A percentile compares a stretch with the other conserved stretches of the same genome.
Evolutionary conservation across 2,797 vertebrate species (phyloP).

Genomic region (Pseudopleuronectes americanus): DNA sequence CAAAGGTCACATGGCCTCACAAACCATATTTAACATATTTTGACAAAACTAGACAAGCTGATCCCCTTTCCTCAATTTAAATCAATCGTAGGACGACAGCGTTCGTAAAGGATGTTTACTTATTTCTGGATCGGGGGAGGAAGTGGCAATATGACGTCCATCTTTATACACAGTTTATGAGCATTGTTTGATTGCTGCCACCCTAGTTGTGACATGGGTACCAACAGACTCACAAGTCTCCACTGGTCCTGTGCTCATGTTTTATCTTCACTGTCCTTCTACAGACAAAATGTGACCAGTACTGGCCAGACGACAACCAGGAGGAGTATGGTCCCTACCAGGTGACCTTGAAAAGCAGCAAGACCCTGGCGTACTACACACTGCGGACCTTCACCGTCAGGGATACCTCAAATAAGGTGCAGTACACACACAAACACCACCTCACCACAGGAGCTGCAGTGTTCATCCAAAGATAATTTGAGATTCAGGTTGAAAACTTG

Average conservation of each 20-base stretch:
- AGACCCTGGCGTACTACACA: conserved; percentile 92
- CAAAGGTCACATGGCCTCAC: too few species aligned
- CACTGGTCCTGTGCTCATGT: neutral
- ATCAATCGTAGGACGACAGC: too few species aligned
- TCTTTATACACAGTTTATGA: too few species aligned
- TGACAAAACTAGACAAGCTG: too few species aligned
- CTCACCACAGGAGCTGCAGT: neutral
- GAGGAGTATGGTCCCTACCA: conserved; percentile 94
- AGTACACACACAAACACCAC: neutral
- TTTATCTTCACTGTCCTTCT: neutral
- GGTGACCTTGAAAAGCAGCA: conserved; percentile 89
- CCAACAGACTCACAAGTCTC: neutral
- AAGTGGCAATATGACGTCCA: too few species aligned
- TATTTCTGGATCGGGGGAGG: too few species aligned
- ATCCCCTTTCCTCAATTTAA: too few species aligned
- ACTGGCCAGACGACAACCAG: conserved; percentile 93
- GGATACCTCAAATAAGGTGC: conserved; percentile 90
- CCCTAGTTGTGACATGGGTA: too few species aligned
- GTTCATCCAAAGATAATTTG: neutral
- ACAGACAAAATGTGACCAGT: conserved; percentile 98
- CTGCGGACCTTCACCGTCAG: conserved; percentile 90
- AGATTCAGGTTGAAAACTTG: neutral
- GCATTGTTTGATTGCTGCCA: too few species aligned
- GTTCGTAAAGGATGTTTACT: too few species aligned
- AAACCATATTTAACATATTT: too few species aligned